Base-by-base conservation (phyloP, 2,888 invertebrate genomes). In the Dasypolia templi region DNA sequence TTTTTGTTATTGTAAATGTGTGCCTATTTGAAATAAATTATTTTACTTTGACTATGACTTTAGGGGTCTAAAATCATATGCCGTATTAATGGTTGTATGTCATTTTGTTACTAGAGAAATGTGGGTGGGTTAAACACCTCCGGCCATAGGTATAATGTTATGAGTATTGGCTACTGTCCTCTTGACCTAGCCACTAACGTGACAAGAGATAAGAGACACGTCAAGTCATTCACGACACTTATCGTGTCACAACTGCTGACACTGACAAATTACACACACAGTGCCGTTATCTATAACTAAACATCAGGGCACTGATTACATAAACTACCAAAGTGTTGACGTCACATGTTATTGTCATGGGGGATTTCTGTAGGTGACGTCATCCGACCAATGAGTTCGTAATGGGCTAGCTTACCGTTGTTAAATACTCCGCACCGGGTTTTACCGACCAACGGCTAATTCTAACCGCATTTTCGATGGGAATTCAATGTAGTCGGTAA, bases 321-420 rank as follows among this genome's bases (percentile, higher is more conserved):
- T 69, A 58, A 55, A 71, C 44, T 75, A 42, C 29, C 3, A 63
- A 77, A 81, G 64, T 74, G 67, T 42, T 77, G 61, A 77, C 65
- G 71, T 66, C 69, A 82, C 81, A 81, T 75, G 75, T 83, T 87
- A 86, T 80, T 80, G 85, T 86, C 81, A 75, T 72, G 44, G 46
- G 53, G 66, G 80, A 79, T 77, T 82, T 69, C 71, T 77, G 78
- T 69, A 75, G 56, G 76, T 83, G 87, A 75, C 82, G 74, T 67
- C 73, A 79, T 82, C 62, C 66, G 61, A 67, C 81, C 81, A 70
- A 76, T 77, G 66, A 75, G 32, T n/a, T 19, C 68, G 67, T 75
- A 77, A 78, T 79, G 44, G 61, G 42, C 39, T 58, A 65, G 81
- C 73, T 79, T 82, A 85, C 75, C 69, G 61, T 68, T 81, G 77